phyloP scores from a whole-genome alignment of 2,888 invertebrate species.

The Eupeodes luniger region DNA sequence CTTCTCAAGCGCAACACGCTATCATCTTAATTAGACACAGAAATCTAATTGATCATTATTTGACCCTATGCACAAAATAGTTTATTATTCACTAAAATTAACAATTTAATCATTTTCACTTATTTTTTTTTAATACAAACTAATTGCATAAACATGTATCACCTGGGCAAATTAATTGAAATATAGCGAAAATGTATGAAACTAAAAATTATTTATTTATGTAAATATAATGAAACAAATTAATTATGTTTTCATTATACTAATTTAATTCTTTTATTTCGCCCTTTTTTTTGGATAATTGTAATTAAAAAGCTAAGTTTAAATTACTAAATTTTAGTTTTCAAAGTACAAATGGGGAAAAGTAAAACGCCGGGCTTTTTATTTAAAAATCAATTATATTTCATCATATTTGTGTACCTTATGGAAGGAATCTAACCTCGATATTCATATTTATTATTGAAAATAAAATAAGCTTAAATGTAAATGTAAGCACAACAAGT shows the following conservation, averaged over 20 bases:
- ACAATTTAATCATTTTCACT: background rate
- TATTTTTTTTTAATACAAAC: background rate
- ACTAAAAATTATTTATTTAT: background rate
- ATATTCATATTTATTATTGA: background rate
- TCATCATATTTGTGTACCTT: too few relatives aligned
- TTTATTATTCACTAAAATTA: background rate
- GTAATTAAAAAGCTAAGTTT: background rate
- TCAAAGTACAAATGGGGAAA: background rate
- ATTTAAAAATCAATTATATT: too few relatives aligned
- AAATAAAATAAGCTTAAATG: background rate
- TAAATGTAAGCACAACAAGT: background rate
- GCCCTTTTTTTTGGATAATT: background rate
- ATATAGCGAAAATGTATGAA: background rate
- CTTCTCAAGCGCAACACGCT: too few relatives aligned
- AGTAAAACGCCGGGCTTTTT: too few relatives aligned
- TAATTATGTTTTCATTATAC: conserved; percentile 7
- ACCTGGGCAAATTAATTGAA: background rate
- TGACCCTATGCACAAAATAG: too few relatives aligned
- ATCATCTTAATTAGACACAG: too few relatives aligned
- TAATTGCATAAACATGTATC: background rate
- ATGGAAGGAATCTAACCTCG: too few relatives aligned
- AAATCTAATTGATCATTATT: too few relatives aligned
- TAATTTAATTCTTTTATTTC: background rate
- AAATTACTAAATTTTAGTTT: background rate
- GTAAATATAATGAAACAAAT: background rate